These are phyloP conservation scores for Salvator merianae DNA, from an alignment of 2,113 vertebrate species.

Conservation along the genomic window DNA sequence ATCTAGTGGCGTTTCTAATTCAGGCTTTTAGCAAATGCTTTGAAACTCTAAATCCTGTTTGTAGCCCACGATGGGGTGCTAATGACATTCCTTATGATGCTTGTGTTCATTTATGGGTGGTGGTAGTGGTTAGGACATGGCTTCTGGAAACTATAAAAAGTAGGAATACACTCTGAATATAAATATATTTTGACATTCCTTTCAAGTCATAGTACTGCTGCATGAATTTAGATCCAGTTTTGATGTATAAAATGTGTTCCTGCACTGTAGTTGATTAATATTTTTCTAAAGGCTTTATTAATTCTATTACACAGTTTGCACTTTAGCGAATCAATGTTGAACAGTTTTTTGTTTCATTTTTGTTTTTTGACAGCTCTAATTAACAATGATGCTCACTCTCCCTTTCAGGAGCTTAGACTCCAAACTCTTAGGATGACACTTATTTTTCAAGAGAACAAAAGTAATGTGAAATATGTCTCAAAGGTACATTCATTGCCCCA, in stretches of 20 bases:
- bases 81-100: background rate
- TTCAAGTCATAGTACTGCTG: background rate
- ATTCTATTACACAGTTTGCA: background rate
- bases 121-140: background rate
- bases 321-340: background rate
- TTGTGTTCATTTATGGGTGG: too few species aligned
- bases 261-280: background rate
- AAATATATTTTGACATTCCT: background rate
- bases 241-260: background rate
- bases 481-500: background rate
- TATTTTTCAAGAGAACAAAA: background rate
- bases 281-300: background rate
- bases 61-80: background rate
- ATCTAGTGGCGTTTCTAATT: background rate
- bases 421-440: background rate
- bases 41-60: background rate
- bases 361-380: background rate
- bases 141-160: background rate
- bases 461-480: background rate
- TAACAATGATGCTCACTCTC: background rate
- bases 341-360: background rate
- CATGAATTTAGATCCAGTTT: background rate
- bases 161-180: background rate
- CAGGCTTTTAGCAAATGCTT: conserved; percentile 9
- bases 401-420: background rate